Conservation (phyloP, 2,888 invertebrate species). For the Lomographa bimaculata region DNA sequence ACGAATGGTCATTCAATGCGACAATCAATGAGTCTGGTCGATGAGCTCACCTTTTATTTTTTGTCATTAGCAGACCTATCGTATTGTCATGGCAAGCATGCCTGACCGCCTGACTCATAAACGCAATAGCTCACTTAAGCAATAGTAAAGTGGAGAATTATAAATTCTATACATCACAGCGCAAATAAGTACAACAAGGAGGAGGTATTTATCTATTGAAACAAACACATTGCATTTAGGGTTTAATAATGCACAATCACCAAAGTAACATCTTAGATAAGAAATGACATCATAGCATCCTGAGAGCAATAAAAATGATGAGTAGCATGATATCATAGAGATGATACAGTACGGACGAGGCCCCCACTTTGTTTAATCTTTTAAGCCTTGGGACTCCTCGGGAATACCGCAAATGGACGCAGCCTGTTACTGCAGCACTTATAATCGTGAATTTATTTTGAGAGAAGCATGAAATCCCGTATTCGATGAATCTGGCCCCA, state of each 20-base stretch:
- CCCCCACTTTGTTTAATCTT: conserved; percentile 36
- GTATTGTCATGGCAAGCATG: conserved; percentile 47
- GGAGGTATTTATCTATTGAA: no score
- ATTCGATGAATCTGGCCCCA: no score
- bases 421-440: conserved; percentile 16
- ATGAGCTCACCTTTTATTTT: conserved; percentile 62
- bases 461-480: no score
- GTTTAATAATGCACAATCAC: no score
- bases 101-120: conserved; percentile 48
- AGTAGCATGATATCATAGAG: conserved; percentile 49
- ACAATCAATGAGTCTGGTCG: conserved; percentile 38
- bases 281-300: conserved; percentile 48
- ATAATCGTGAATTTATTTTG: no score
- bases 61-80: conserved; percentile 52
- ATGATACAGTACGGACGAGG: conserved; percentile 36
- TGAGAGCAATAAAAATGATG: conserved; percentile 45
- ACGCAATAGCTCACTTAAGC: conserved; percentile 25
- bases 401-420: conserved; percentile 26
- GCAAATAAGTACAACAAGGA: no score
- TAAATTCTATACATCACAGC: conserved; percentile 25
- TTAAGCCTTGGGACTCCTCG: conserved; percentile 30
- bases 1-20: conserved; percentile 39
- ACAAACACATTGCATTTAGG: no score
- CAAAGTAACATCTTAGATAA: conserved; percentile 37
- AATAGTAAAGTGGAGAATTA: conserved; percentile 40